Conservation (phyloP, 1,140 invertebrate species). For the Lordiphosa collinella region DNA sequence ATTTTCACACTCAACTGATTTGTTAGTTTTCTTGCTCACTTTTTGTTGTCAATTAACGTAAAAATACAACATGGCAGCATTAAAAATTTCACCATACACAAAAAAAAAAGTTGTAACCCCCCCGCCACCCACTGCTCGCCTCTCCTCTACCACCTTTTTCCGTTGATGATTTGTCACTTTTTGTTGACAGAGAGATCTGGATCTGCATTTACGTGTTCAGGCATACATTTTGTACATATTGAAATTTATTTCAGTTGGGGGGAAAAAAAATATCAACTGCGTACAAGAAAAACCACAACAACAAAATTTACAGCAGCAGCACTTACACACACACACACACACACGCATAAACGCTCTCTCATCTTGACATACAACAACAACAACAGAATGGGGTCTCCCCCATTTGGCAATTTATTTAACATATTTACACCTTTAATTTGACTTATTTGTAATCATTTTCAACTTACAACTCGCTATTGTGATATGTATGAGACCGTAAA, state of each 20-base stretch:
- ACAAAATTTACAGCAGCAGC: slow-evolving; percentile 34
- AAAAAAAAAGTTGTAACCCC: slow-evolving; percentile 27
- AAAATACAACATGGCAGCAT: slow-evolving; percentile 65
- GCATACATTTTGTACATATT: slow-evolving; percentile 6
- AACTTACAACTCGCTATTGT: slow-evolving; percentile 45
- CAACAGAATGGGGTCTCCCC: too few species aligned
- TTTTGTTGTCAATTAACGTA: too few species aligned
- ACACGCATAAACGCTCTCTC: slow-evolving; percentile 6
- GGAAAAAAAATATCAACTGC: slow-evolving; percentile 10
- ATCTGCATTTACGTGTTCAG: neutral
- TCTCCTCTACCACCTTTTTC: neutral
- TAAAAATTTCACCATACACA: slow-evolving; percentile 58
- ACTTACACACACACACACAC: slow-evolving; percentile 10
- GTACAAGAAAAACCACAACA: slow-evolving; percentile 36
- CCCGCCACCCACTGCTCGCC: slow-evolving; percentile 18
- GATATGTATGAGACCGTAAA: slow-evolving; percentile 34
- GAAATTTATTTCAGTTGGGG: slow-evolving; percentile 1
- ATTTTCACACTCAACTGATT: slow-evolving; percentile 48
- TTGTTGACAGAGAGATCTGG: slow-evolving; percentile 12
- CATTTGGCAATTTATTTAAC: too few species aligned
- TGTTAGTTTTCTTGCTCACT: too few species aligned
- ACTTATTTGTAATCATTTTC: neutral
- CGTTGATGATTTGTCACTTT: slow-evolving; percentile 30
- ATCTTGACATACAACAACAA: slow-evolving; percentile 13
- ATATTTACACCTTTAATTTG: neutral